These are phyloP conservation scores for Ianthella basta DNA, from an alignment of 37 sponge, comb jelly and placozoan genomes.

Conservation along the genomic window DNA sequence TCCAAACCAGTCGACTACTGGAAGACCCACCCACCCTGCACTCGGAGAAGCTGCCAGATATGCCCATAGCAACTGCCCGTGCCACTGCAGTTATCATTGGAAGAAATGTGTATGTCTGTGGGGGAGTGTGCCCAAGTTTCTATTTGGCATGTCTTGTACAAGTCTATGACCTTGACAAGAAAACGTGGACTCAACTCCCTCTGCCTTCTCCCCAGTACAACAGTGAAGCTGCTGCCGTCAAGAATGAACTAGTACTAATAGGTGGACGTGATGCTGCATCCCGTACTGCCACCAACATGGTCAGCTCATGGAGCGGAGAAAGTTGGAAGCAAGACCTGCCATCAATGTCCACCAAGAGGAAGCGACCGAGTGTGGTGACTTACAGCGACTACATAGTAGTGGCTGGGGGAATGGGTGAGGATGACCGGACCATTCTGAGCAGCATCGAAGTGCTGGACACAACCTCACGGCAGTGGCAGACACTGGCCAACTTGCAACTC, in stretches of 20 bases:
- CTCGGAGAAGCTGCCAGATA: not conserved
- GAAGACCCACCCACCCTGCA: not conserved
- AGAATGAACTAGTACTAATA: not conserved
- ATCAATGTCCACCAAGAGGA: not conserved
- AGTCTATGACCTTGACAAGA: not conserved
- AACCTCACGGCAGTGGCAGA: not conserved
- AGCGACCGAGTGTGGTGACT: not conserved
- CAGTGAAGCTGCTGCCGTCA: not conserved
- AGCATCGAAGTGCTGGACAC: not conserved
- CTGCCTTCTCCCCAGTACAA: not conserved
- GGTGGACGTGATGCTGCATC: conserved; percentile 2
- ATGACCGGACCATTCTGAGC: not conserved
- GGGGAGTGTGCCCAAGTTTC: not conserved
- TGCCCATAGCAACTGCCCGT: not conserved
- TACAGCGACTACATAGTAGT: not conserved
- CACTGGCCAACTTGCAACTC: not conserved
- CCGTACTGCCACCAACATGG: not conserved
- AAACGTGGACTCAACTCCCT: not conserved
- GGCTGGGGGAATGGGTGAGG: not conserved
- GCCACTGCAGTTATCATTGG: conserved; percentile 1
- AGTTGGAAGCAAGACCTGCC: not conserved
- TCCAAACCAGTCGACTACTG: not conserved
- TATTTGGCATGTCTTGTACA: not conserved
- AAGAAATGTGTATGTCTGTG: not conserved
- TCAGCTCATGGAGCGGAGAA: not conserved